Base-by-base conservation (phyloP, 2,797 vertebrate genomes). In the Artibeus lituratus region DNA sequence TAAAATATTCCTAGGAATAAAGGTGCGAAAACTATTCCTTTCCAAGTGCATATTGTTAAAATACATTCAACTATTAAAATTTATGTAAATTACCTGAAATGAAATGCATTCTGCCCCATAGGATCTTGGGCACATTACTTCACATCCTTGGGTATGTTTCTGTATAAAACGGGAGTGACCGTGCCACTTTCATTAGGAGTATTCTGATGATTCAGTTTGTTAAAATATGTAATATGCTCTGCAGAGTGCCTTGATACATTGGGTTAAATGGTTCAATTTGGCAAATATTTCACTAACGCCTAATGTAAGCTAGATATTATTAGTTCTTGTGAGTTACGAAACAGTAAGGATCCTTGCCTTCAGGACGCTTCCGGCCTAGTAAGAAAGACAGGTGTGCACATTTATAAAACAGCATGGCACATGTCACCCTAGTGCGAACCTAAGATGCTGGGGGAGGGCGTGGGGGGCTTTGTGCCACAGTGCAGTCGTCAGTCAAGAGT, bases 41-140 rank as follows among this genome's bases (percentile, higher is more conserved):
- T 76, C 73, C 91, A 84, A 65, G 9, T 62, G 26, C n/a, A 78
- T 82, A 35, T 35, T 78, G 59, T 78, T 84, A 59, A 67, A 73
- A 82, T 74, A 65, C 16, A 32, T 92, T 73, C 70, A 87, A 81
- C 24, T 67, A 35, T 87, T 77, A 84, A 90, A 87, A 62, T 69
- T 73, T 74, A 69, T 73, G 76, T 76, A 88, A 91, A 87, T 77
- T 86, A 69, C 29, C 93, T 80, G 22, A 87, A 91, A 53, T 86
- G 65, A 95, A 59, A 22, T 35, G 5, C 35, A 89, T 76, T 87
- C 55, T 44, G 4, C 67, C n/a, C n/a, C 72, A 3, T 86, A 65
- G 80, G n/a, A 42, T 72, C 47, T 92, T 85, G 0, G 29, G 44
- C 49, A 82, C 69, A 19, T 82, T 69, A 26, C 12, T 85, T 53